A percentile compares a stretch with the other conserved stretches of the same genome.
These are phyloP conservation scores for Turdus rufiventris DNA, from an alignment of 2,113 vertebrate species.

Conservation along the genomic window DNA sequence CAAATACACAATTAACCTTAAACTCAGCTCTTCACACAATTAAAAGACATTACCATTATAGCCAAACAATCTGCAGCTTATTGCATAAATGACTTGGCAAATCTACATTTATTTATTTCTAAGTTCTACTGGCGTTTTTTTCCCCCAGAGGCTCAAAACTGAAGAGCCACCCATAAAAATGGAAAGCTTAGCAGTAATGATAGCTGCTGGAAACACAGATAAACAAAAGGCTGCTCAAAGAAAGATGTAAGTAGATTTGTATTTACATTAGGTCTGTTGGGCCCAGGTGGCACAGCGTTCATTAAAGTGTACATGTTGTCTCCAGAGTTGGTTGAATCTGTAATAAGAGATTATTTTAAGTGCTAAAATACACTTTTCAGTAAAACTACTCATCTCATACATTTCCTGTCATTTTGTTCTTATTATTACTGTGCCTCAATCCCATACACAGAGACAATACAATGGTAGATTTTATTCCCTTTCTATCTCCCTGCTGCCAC, in stretches of 20 bases:
- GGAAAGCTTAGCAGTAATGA: background rate
- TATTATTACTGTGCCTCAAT: background rate
- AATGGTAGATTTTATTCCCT: background rate
- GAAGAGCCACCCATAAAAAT: background rate
- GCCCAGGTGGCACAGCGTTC: slow-evolving; percentile 92
- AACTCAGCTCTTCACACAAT: background rate
- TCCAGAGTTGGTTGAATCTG: slow-evolving; percentile 97
- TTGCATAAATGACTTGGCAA: background rate
- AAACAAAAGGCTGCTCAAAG: background rate
- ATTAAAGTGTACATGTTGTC: slow-evolving; percentile 99
- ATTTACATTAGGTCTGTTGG: slow-evolving; percentile 94
- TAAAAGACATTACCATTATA: background rate
- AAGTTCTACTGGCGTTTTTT: background rate
- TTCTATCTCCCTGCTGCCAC: background rate
- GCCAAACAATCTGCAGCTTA: background rate
- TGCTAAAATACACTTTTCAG: background rate
- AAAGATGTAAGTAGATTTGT: background rate
- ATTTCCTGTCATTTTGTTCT: slow-evolving; percentile 7
- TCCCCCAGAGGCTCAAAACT: background rate
- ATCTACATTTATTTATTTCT: background rate
- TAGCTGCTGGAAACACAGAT: background rate
- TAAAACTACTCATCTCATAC: background rate
- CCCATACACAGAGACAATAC: background rate
- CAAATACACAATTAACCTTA: background rate
- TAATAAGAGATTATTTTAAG: slow-evolving; percentile 62